Evolutionary conservation across 37 sponge, comb jelly and placozoan genomes (phyloP), one percentile per base, ranked within the genome.

Genomic region (Cladorhizidae sp.): DNA sequence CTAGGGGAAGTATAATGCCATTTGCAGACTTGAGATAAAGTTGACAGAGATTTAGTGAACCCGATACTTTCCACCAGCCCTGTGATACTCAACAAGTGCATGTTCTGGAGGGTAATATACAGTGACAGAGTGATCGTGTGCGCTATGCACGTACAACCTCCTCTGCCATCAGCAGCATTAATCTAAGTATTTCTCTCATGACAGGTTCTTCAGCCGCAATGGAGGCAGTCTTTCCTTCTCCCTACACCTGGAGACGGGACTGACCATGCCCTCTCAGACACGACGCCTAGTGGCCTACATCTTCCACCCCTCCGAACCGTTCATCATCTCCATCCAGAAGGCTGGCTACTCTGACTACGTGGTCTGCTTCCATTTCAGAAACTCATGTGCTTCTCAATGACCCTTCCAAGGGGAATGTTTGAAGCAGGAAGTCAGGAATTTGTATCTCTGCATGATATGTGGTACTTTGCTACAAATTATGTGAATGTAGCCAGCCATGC

Each of bases 281-380:
- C 74, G 93, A 38, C 58, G 85, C 21, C 82, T 96, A 22, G 89
- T 91, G 17, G 97, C 94, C 26, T 96, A 82, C 89, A 96, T 93
- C 57, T 96, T 94, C 81, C 97, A 96, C 56, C 97, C 97, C 28
- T 81, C 67, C 56, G 94, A 96, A 37, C 97, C 97, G 14, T 96
- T 96, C 79, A 70, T 89, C 59, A 86, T 96, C 36, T 96, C 97
- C 58, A 93, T 96, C 18, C 94, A 96, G 71, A 85, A 91, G 59
- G 76, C 75, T 28, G 81, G 75, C 74, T 51, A 40, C 22, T 28
- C 40, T 0, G 93, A 95, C 56, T 92, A 80, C 57, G 71, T 88
- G 38, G 94, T 96, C 25, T 86, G 77, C 70, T 88, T 96, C 40
- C 93, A 96, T 52, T 89, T 95, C 80, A 83, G 88, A 79, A 87